Evolutionary conservation across 2,888 invertebrate genomes (phyloP), one percentile per base, ranked within the genome.

Genomic region (Agrilus mali): DNA sequence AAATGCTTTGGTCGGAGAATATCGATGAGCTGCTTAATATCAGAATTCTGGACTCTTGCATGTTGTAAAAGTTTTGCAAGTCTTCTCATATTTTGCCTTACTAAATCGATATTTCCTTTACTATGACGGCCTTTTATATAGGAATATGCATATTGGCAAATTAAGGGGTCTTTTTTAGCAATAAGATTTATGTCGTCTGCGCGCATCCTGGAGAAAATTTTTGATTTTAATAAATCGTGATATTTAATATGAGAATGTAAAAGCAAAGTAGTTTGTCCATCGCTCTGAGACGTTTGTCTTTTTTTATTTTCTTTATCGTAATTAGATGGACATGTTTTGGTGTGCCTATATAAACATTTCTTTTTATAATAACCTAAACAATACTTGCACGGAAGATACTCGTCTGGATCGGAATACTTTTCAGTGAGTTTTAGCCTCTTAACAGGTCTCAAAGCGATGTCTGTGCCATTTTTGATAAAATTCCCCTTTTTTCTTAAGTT

Each of bases 21-120:
- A 47, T 52, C 52, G 12, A 49, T 47, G 8, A 54, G 36, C 32
- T 45, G 33, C 36, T 52, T 49, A 14, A 53, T 42, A 8, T 47
- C 38, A 36, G 32, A n/a, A 40, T 49, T 22, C 33, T 39, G 16
- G 14, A n/a, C 7, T 41, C 27, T 27, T n/a, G 33, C 41, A 49
- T 40, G 50, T 27, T 44, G 36, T 17, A 53, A 40, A 6, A 51
- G 33, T 47, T 47, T 50, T 8, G 47, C 51, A 41, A 52, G 40
- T 6, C 46, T 38, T 43, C 49, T 45, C 22, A 52, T 35, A 42
- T 50, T 46, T 46, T 47, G 45, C 42, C 48, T 38, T 7, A 49
- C 50, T 0, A 50, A 40, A 42, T 51, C 50, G 3, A 53, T 14
- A 43, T 53, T 50, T n/a, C 51, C 51, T 44, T 51, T 53, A 39